Conservation (phyloP, 1,140 invertebrate species). For the Drosophila auraria region DNA sequence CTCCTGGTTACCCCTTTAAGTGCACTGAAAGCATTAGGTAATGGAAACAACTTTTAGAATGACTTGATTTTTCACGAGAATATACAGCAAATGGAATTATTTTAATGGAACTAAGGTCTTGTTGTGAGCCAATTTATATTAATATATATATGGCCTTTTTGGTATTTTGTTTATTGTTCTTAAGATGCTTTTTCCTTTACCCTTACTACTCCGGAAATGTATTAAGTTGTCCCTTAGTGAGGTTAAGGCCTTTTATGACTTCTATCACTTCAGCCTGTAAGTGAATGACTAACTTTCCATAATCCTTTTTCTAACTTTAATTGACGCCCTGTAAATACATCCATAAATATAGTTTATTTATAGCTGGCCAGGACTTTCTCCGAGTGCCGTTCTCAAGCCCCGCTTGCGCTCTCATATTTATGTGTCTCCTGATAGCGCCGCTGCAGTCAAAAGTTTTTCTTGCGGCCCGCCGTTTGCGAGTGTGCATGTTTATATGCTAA, state of each 20-base stretch:
- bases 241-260: not conserved
- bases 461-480: slow-evolving; percentile 41
- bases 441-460: slow-evolving; percentile 77
- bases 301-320: not conserved
- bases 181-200: not conserved
- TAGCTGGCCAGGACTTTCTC: slow-evolving; percentile 20
- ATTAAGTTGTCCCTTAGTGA: too few relatives aligned
- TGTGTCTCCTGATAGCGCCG: slow-evolving; percentile 79
- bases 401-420: slow-evolving; percentile 81
- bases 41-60: not conserved
- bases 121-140: too few relatives aligned
- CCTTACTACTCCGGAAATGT: not conserved
- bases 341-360: slow-evolving; percentile 6
- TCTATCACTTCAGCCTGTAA: not conserved
- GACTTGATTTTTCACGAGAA: not conserved
- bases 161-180: not conserved
- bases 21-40: slow-evolving; percentile 7
- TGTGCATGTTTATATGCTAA: slow-evolving; percentile 76
- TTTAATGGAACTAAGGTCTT: too few relatives aligned
- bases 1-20: slow-evolving; percentile 21
- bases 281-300: not conserved
- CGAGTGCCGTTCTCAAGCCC: slow-evolving; percentile 53
- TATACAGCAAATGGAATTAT: too few relatives aligned
- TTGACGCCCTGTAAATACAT: slow-evolving; percentile 1
- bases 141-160: not conserved